Percentiles rank a stretch among this genome's conserved stretches.
Conservation (phyloP, 2,113 vertebrate genomes). For the Leucopsar rothschildi region DNA sequence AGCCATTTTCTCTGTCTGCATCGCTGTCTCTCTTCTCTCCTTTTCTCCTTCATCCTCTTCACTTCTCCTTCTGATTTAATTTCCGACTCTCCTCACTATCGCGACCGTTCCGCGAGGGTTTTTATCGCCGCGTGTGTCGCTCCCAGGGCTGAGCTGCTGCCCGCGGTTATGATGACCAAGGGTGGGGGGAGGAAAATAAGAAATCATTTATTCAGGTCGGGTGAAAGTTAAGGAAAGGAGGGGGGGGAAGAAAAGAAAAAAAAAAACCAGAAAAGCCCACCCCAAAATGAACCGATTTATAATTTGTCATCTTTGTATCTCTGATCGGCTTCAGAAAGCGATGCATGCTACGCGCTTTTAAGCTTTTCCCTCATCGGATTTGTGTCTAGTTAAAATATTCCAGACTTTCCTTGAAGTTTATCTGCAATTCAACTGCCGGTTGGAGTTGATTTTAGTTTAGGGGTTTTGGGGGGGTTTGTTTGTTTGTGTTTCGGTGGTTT, state of each 20-base stretch:
- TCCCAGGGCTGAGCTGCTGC: slow-evolving; percentile 1
- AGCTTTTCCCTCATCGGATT: slow-evolving; percentile 60
- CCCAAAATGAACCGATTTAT: background rate
- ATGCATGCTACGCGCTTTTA: background rate
- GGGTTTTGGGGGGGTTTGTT: background rate
- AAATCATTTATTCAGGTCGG: background rate
- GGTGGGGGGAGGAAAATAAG: background rate
- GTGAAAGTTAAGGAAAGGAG: background rate
- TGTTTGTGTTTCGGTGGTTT: background rate
- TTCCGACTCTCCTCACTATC: background rate
- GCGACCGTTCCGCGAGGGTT: background rate
- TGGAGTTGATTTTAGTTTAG: background rate
- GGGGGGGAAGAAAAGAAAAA: background rate
- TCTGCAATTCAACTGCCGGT: slow-evolving; percentile 52
- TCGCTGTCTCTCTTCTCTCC: background rate
- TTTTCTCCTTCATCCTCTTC: background rate
- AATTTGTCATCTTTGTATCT: slow-evolving; percentile 39
- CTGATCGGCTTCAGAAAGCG: slow-evolving; percentile 21
- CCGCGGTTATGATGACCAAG: background rate
- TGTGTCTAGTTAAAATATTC: slow-evolving; percentile 68
- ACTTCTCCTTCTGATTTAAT: slow-evolving; percentile 17
- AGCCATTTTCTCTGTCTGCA: slow-evolving; percentile 30
- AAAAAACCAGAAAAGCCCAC: background rate
- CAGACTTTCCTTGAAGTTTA: slow-evolving; percentile 70
- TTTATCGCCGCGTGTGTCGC: background rate